phyloP scores from a whole-genome alignment of 2,113 vertebrate genomes.

The Columba janthina region DNA sequence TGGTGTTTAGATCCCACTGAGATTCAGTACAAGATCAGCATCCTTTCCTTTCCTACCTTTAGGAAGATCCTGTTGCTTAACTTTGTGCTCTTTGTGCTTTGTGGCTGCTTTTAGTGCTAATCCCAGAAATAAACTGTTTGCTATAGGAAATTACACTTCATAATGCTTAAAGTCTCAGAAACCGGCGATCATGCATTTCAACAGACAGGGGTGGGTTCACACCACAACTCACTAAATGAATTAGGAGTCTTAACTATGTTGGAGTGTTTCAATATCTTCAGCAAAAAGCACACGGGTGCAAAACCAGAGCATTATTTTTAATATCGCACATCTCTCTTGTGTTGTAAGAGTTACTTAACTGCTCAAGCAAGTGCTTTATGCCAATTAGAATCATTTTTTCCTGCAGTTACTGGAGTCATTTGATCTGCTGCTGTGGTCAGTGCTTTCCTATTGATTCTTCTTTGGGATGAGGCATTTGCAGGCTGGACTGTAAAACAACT shows the following conservation, averaged over 20 bases:
- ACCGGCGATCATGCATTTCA: background rate
- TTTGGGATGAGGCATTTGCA: background rate
- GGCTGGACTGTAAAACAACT: background rate
- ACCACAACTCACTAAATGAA: background rate
- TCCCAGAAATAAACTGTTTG: background rate
- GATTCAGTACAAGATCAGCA: background rate
- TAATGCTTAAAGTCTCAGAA: background rate
- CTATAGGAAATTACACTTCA: background rate
- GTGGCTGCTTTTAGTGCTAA: background rate
- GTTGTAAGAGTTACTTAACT: background rate
- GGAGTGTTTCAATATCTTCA: background rate
- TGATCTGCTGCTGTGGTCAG: background rate
- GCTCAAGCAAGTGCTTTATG: background rate
- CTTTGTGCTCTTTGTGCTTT: background rate
- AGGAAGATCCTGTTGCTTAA: background rate
- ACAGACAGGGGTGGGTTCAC: background rate
- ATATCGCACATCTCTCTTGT: fast-evolving
- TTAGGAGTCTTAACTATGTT: background rate
- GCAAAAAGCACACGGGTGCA: fast-evolving
- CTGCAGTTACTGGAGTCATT: background rate
- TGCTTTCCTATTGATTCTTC: slow-evolving; percentile 7
- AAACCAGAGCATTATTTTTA: background rate
- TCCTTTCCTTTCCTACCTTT: background rate
- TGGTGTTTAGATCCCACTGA: background rate
- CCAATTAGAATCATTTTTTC: background rate